Evolutionary conservation across 2,797 vertebrate genomes (phyloP).

Genomic region (Cyclura pinguis): DNA sequence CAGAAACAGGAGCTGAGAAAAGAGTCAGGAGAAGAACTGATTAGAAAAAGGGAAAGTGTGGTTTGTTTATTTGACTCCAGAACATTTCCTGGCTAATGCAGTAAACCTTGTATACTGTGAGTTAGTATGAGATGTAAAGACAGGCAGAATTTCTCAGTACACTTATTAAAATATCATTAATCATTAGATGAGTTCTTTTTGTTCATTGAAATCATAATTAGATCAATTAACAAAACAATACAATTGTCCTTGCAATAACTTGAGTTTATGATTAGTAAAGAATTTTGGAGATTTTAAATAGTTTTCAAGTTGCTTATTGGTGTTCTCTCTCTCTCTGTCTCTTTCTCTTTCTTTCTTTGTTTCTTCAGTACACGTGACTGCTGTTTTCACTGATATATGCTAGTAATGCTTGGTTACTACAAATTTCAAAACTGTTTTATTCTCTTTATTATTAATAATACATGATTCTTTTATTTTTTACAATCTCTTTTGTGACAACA

Average conservation of each 20-base stretch:
- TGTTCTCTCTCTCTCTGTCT: slow-evolving; percentile 22
- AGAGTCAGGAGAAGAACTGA: too few relatives aligned
- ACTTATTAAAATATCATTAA: slow-evolving; percentile 12
- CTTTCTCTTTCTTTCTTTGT: not conserved
- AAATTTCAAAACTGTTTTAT: not conserved
- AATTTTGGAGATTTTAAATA: slow-evolving; percentile 19
- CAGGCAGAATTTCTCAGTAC: not conserved
- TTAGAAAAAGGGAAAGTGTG: too few relatives aligned
- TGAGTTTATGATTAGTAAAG: slow-evolving; percentile 34
- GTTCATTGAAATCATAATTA: slow-evolving; percentile 41
- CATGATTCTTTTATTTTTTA: slow-evolving; percentile 2
- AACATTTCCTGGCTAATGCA: too few relatives aligned
- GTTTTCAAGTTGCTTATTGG: not conserved
- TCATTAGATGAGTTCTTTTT: slow-evolving; percentile 22
- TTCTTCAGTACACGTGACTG: not conserved
- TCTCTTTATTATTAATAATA: not conserved
- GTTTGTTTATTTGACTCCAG: too few relatives aligned
- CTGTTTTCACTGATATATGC: slow-evolving; percentile 16
- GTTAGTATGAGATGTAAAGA: not conserved
- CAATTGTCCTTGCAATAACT: not conserved
- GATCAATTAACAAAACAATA: slow-evolving; percentile 19
- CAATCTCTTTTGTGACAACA: slow-evolving; percentile 48
- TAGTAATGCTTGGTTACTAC: not conserved
- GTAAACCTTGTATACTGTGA: too few relatives aligned
- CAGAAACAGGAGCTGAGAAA: too few relatives aligned